These are phyloP conservation scores for Holocentrus rufus DNA, from an alignment of 2,797 vertebrate species.

Conservation along the genomic window DNA sequence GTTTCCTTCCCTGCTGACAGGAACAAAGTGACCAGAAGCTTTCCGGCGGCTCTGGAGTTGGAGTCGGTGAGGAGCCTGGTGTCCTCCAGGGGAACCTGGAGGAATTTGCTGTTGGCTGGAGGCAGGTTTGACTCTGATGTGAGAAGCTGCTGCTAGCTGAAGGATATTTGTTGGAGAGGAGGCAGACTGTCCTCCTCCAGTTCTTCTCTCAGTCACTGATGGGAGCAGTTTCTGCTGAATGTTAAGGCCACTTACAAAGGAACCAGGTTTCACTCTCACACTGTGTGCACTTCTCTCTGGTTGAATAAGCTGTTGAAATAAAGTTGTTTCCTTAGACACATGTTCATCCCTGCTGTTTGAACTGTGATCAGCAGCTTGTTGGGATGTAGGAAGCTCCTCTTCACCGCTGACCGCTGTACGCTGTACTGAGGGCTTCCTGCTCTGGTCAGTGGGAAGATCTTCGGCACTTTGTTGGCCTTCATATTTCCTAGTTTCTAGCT, in stretches of 20 bases:
- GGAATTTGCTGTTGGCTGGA: background rate
- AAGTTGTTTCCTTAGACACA: background rate
- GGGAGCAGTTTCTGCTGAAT: no score
- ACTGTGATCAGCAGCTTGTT: background rate
- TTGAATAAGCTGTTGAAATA: background rate
- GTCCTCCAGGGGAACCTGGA: background rate
- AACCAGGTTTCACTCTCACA: background rate
- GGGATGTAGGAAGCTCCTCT: background rate
- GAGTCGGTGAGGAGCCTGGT: background rate
- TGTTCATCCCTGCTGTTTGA: background rate
- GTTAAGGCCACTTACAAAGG: background rate
- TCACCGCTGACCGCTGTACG: background rate
- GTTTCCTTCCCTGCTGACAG: background rate
- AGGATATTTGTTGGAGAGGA: background rate
- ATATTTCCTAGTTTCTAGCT: no score
- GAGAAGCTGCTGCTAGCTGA: background rate
- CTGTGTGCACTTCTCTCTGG: background rate
- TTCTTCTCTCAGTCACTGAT: no score
- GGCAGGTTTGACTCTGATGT: conserved; percentile 10
- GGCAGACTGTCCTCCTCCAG: background rate
- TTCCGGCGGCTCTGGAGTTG: conserved; percentile 7
- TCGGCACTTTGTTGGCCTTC: no score
- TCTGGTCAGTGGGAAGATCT: no score
- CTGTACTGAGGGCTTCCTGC: no score
- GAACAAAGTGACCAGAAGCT: background rate